Conservation (phyloP, 2,797 vertebrate species). For the Sebastolobus alascanus region DNA sequence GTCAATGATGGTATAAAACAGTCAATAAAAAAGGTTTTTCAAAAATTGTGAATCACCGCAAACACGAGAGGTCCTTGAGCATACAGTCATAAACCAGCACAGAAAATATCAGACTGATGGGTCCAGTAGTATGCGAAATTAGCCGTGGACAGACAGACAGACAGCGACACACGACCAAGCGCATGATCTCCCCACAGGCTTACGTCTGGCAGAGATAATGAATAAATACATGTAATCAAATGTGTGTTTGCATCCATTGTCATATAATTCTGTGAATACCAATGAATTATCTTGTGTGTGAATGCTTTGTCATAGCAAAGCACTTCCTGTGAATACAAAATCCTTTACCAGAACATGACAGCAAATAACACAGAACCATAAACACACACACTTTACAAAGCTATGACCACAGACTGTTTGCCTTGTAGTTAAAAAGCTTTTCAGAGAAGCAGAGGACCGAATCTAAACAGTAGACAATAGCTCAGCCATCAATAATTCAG, state of each 20-base stretch:
- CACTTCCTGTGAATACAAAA: not conserved
- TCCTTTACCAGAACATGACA: not conserved
- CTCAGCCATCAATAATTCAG: slow-evolving; percentile 15
- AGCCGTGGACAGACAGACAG: not conserved
- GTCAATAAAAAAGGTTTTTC: not conserved
- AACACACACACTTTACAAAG: not conserved
- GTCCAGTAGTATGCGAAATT: not conserved
- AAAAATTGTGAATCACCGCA: not conserved
- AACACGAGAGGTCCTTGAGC: not conserved
- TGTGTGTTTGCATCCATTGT: not conserved
- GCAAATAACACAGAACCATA: not conserved
- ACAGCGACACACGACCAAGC: not conserved
- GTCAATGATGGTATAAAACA: too few species aligned
- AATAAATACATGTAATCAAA: slow-evolving; percentile 8
- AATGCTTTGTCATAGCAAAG: not conserved
- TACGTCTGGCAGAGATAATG: not conserved
- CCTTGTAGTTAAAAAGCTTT: not conserved
- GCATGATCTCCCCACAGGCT: not conserved
- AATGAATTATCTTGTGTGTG: not conserved
- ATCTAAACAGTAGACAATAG: not conserved
- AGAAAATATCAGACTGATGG: not conserved
- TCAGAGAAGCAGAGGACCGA: not conserved
- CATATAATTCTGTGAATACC: not conserved
- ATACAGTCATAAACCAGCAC: not conserved
- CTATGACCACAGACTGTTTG: slow-evolving; percentile 8